Evolutionary conservation across 2,888 invertebrate genomes (phyloP).

Genomic region (Spilarctia lutea): DNA sequence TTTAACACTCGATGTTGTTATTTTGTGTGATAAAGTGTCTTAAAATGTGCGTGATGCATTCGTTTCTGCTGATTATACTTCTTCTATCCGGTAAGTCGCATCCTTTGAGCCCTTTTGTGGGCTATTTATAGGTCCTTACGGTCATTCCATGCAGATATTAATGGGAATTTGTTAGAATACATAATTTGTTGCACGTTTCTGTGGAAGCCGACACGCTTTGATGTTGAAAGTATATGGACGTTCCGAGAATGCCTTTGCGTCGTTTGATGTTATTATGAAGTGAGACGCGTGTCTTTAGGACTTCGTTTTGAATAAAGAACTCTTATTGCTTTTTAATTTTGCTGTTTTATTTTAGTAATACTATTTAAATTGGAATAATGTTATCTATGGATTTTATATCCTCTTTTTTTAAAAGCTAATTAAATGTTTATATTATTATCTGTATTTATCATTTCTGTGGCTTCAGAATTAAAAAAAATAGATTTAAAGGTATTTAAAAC

Average conservation of each 20-base stretch:
- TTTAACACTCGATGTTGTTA: conserved; percentile 48
- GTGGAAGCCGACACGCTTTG: conserved; percentile 56
- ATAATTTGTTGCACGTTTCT: conserved; percentile 60
- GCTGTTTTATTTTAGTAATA: not conserved
- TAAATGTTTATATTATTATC: not conserved
- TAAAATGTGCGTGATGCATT: conserved; percentile 74
- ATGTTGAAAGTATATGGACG: conserved; percentile 53
- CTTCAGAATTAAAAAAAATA: not conserved
- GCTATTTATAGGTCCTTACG: conserved; percentile 79
- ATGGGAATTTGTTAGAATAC: conserved; percentile 70
- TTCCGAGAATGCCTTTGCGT: conserved; percentile 48
- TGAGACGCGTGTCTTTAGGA: conserved; percentile 49
- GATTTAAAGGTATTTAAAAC: not conserved
- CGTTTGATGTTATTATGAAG: conserved; percentile 60
- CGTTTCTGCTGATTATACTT: conserved; percentile 68
- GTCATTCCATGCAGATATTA: conserved; percentile 77
- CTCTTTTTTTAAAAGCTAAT: not conserved
- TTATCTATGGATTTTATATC: not conserved
- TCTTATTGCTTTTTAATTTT: conserved; percentile 30
- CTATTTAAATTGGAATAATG: not conserved
- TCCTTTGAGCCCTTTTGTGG: conserved; percentile 70
- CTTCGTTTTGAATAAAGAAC: conserved; percentile 47
- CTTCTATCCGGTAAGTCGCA: conserved; percentile 80
- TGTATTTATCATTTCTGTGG: not conserved
- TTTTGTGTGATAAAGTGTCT: conserved; percentile 64